Evolutionary conservation across 1,140 invertebrate genomes (phyloP).

Genomic region (Nasonia longicornis): DNA sequence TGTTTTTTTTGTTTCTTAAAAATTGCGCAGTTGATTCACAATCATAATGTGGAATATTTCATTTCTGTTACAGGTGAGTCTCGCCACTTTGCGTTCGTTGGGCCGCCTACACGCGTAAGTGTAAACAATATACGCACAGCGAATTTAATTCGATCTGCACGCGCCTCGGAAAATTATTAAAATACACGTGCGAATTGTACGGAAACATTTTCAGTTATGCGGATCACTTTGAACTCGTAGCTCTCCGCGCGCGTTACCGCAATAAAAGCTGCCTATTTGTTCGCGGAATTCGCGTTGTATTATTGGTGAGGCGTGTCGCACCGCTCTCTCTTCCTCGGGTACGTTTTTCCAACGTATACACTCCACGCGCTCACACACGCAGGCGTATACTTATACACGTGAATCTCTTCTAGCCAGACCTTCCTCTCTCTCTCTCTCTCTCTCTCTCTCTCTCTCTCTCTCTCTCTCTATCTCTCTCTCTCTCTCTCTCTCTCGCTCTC

Average conservation of each 20-base stretch:
- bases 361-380: no score
- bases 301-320: conserved; percentile 8
- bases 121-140: not conserved
- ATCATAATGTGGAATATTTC: no score
- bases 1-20: no score
- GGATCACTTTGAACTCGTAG: not conserved
- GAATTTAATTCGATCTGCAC: not conserved
- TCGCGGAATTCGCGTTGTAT: conserved; percentile 3
- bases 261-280: not conserved
- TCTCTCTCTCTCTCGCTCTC: not conserved
- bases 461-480: not conserved
- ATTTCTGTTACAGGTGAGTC: conserved; percentile 27
- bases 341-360: not conserved
- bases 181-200: no score
- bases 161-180: not conserved
- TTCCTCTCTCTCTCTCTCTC: not conserved
- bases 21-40: no score
- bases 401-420: not conserved
- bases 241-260: no score
- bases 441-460: not conserved
- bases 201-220: no score
- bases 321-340: not conserved
- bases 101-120: not conserved
- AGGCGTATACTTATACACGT: not conserved
- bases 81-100: not conserved